phyloP scores from a whole-genome alignment of 2,113 vertebrate genomes.

The Cynoglossus semilaevis region DNA sequence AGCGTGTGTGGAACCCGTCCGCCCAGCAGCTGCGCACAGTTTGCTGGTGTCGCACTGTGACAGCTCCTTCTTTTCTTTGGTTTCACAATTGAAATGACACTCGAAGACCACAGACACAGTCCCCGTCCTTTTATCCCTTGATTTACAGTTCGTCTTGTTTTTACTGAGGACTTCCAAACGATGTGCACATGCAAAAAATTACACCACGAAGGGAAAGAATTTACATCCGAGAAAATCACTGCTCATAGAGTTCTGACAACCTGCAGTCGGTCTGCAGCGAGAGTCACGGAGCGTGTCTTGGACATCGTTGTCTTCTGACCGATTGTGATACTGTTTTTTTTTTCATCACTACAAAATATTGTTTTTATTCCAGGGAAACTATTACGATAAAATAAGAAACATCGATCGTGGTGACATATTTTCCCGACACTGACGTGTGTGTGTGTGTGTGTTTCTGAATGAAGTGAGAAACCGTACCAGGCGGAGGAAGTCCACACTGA shows the following conservation, averaged over 20 bases:
- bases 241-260: neutral
- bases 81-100: conserved; percentile 37
- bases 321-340: conserved; percentile 20
- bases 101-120: conserved; percentile 28
- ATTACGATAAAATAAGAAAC: conserved; percentile 50
- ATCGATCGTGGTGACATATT: conserved; percentile 60
- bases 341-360: conserved; percentile 53
- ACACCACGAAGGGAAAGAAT: conserved; percentile 10
- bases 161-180: conserved; percentile 17
- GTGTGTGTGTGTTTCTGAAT: conserved; percentile 73
- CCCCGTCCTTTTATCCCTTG: conserved; percentile 32
- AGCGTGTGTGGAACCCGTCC: conserved; percentile 7
- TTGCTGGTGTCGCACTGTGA: conserved; percentile 9
- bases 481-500: conserved; percentile 68
- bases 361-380: conserved; percentile 51
- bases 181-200: conserved; percentile 15
- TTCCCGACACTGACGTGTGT: conserved; percentile 65
- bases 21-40: conserved; percentile 24
- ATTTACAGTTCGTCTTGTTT: conserved; percentile 39
- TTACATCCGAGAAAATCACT: conserved; percentile 5
- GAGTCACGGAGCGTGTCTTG: neutral
- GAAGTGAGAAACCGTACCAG: conserved; percentile 72
- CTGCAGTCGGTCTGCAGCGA: neutral
- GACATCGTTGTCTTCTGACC: neutral
- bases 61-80: conserved; percentile 10